Conservation (phyloP, 2,888 invertebrate genomes). For the Caenorhabditis sp. region DNA sequence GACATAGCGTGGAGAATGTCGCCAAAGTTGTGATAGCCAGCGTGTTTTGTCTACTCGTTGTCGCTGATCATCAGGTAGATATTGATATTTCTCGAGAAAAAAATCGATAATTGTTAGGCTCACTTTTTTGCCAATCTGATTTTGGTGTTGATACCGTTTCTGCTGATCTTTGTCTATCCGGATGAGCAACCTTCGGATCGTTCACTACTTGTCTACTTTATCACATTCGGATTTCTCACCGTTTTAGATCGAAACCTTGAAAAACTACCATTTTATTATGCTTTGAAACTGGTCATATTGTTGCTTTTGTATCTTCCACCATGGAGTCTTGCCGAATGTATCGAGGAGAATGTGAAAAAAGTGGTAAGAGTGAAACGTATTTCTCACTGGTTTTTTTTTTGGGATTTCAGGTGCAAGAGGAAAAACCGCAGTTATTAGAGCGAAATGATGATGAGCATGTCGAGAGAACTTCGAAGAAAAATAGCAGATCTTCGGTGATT, state of each 20-base stretch:
- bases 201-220: constrained; percentile 37
- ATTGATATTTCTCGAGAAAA: too few species aligned
- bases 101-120: background rate
- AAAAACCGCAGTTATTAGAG: background rate
- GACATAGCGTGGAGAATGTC: background rate
- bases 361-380: too few species aligned
- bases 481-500: too few species aligned
- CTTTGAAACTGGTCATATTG: constrained; percentile 29
- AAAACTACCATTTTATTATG: constrained; percentile 33
- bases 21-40: background rate
- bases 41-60: background rate
- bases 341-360: background rate
- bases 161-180: constrained; percentile 33
- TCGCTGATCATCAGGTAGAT: background rate
- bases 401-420: too few species aligned
- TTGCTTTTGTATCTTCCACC: constrained; percentile 38
- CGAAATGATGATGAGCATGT: background rate
- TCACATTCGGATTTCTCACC: constrained; percentile 27
- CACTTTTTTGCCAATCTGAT: constrained; percentile 31
- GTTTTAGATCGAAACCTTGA: constrained; percentile 36
- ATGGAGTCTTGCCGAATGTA: background rate
- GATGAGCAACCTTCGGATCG: constrained; percentile 39
- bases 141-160: constrained; percentile 26
- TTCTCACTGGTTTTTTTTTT: too few species aligned
- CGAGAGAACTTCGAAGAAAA: background rate